Evolutionary conservation across 1,140 invertebrate species (phyloP).

Genomic region (Liolophura sinensis): DNA sequence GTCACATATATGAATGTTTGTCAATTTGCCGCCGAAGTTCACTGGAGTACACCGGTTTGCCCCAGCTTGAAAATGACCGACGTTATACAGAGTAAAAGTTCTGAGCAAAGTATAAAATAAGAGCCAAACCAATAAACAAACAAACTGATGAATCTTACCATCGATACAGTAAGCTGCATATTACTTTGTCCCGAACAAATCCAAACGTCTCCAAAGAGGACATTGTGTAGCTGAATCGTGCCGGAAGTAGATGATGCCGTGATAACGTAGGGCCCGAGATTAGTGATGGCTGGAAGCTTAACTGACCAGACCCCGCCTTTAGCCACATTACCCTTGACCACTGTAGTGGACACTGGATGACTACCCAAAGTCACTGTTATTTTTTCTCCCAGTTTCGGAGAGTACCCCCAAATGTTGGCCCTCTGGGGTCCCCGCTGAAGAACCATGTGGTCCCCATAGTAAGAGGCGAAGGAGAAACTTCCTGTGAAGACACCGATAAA

Average conservation of each 20-base stretch:
- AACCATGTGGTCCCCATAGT: constrained; percentile 48
- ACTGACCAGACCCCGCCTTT: constrained; percentile 12
- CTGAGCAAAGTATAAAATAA: too few relatives aligned
- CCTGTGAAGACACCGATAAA: too few relatives aligned
- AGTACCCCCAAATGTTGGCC: constrained; percentile 44
- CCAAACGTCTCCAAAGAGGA: constrained; percentile 55
- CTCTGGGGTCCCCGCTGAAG: constrained; percentile 38
- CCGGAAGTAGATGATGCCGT: constrained; percentile 21
- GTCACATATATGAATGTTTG: too few relatives aligned
- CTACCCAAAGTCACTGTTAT: constrained; percentile 26
- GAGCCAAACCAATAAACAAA: too few relatives aligned
- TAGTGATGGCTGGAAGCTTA: background rate
- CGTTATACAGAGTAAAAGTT: too few relatives aligned
- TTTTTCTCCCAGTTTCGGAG: constrained; percentile 27
- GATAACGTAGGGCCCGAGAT: constrained; percentile 23
- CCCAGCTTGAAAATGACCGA: too few relatives aligned
- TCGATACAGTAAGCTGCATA: constrained; percentile 41
- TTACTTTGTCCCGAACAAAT: constrained; percentile 54
- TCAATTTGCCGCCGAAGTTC: too few relatives aligned
- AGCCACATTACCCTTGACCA: constrained; percentile 35
- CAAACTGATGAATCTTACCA: constrained; percentile 29
- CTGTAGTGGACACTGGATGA: constrained; percentile 3
- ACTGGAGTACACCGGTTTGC: too few relatives aligned
- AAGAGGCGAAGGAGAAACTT: constrained; percentile 34
- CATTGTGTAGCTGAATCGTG: constrained; percentile 32